Base-by-base conservation (phyloP, 2,113 vertebrate species). In the Lycocorax pyrrhopterus region DNA sequence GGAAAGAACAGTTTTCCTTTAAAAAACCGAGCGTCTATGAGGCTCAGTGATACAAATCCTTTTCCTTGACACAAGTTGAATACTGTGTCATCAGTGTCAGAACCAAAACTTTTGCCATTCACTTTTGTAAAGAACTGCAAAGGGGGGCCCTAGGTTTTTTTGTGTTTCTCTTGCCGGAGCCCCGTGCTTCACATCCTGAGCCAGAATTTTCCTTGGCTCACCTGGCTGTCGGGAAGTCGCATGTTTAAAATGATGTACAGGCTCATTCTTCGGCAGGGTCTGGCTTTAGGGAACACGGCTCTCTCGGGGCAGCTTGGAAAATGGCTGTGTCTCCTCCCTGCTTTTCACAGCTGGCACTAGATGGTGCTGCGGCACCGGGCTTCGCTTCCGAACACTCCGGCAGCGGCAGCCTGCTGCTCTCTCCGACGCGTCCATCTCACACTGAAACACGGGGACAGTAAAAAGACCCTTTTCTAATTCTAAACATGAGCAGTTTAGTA, bases 351-450 rank as follows among this genome's bases (percentile, higher is more conserved):
- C 26, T 2, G 84, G 55, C 97, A 74, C 84, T 93, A 97, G 96
- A 94, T 97, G 97, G 95, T 68, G 93, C 96, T 84, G 17, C 26
- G 12, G 63, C 56, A 87, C 91, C 10, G 95, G 35, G 73, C 49
- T 92, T 83, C 13, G 49, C 59, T 17, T 8, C 47, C 9, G 35
- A 27, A 5, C 52, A 2, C 51, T 4, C 1, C 41, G 14, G 7
- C 43, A 3, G 2, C 1, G n/a, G 4, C 14, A 19, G 69, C 35
- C 22, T 12, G 30, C 52, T 32, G 74, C 62, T 23, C 63, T 12
- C 35, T 15, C 13, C 76, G 1, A 0, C 5, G 10, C 43, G 0
- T 6, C 16, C 53, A 3, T 2, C 12, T 3, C 53, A 0, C 25
- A 0, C 2, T 12, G 37, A 14, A 41, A 13, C 30, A 0, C 1